Evolutionary conservation across 2,888 invertebrate species (phyloP).

Genomic region (Antheraea yamamai): DNA sequence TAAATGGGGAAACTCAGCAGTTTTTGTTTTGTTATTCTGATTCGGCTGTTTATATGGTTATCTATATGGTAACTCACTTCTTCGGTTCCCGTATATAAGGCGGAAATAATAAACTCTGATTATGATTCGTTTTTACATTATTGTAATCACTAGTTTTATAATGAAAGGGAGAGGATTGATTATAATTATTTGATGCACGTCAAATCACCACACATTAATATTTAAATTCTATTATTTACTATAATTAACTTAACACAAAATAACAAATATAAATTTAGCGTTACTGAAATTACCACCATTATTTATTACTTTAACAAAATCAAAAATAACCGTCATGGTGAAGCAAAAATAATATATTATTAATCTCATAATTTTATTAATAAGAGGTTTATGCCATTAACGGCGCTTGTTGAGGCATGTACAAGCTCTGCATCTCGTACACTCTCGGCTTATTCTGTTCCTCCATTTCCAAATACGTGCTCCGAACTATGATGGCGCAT

Average conservation of each 20-base stretch:
- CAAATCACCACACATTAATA: too few species aligned
- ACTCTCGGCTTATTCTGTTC: constrained; percentile 53
- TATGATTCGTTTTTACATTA: neutral
- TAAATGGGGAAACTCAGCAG: too few species aligned
- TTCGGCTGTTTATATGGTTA: too few species aligned
- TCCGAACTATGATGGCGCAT: constrained; percentile 62
- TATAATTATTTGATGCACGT: neutral
- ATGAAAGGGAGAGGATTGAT: neutral
- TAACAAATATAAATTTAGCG: too few species aligned
- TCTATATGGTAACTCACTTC: too few species aligned
- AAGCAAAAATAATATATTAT: constrained; percentile 5
- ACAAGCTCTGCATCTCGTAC: constrained; percentile 61
- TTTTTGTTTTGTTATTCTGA: too few species aligned
- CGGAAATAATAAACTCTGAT: neutral
- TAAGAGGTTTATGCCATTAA: constrained; percentile 37
- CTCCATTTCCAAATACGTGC: constrained; percentile 64
- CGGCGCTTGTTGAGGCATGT: constrained; percentile 52
- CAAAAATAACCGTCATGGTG: neutral
- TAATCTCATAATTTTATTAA: neutral
- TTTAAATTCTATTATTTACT: too few species aligned
- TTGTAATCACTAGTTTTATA: neutral
- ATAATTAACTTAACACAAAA: too few species aligned
- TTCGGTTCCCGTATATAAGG: neutral
- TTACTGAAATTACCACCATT: neutral
- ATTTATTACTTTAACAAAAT: neutral